Evolutionary conservation across 2,888 invertebrate species (phyloP).

Genomic region (Aleiodes testaceus): DNA sequence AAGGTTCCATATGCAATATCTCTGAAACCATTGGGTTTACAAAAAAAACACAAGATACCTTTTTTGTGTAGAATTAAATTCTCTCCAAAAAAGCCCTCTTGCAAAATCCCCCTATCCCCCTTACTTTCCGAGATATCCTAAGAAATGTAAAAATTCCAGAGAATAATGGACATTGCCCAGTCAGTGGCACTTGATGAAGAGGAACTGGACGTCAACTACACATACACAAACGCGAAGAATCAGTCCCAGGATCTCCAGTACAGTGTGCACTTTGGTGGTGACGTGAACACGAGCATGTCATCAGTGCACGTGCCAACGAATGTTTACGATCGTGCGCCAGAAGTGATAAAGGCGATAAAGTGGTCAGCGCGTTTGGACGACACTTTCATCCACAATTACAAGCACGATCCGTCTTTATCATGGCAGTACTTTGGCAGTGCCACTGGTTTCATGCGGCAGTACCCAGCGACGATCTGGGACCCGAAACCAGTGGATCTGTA

Average conservation of each 20-base stretch:
- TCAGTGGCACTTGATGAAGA: constrained; percentile 79
- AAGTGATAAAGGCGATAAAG: constrained; percentile 92
- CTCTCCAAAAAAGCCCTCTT: no score
- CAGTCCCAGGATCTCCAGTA: constrained; percentile 79
- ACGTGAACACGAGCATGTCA: constrained; percentile 82
- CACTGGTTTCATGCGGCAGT: constrained; percentile 97
- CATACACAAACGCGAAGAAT: constrained; percentile 68
- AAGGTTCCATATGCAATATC: neutral
- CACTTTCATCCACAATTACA: constrained; percentile 90
- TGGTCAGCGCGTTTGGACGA: constrained; percentile 96
- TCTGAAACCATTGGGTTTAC: no score
- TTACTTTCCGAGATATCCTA: no score
- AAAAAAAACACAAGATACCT: no score
- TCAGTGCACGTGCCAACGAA: constrained; percentile 97
- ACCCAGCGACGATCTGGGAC: constrained; percentile 91
- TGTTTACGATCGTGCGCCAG: constrained; percentile 91
- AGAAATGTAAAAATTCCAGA: no score
- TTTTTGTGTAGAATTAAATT: no score
- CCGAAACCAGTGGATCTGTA: constrained; percentile 91
- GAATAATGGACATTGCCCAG: constrained; percentile 92
- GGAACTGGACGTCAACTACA: constrained; percentile 61
- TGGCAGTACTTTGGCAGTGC: constrained; percentile 99
- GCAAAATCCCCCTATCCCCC: no score
- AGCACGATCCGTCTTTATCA: constrained; percentile 80
- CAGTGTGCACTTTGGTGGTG: constrained; percentile 84